phyloP scores from a whole-genome alignment of 2,113 vertebrate species.

The Poeciliopsis occidentalis region DNA sequence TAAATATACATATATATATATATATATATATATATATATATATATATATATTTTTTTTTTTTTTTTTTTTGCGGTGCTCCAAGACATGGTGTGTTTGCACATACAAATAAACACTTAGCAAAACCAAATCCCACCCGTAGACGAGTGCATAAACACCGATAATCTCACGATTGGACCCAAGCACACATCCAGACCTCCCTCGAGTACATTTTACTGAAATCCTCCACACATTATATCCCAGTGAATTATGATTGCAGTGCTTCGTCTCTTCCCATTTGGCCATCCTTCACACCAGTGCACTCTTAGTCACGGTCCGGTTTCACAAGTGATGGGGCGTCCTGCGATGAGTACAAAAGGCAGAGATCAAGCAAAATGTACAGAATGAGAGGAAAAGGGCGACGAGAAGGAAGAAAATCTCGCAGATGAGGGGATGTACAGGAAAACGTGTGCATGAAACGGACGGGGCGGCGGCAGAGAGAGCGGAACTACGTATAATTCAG shows the following conservation, averaged over 20 bases:
- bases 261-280: constrained; percentile 50
- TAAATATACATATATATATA: too few species aligned
- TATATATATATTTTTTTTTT: too few species aligned
- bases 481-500: constrained; percentile 43
- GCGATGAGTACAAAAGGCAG: neutral
- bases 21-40: too few species aligned
- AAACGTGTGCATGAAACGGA: constrained; percentile 20
- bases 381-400: constrained; percentile 13
- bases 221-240: constrained; percentile 41
- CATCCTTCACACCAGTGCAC: constrained; percentile 52
- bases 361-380: constrained; percentile 17
- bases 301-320: constrained; percentile 50
- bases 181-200: constrained; percentile 18
- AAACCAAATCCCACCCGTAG: neutral
- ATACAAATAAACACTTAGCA: constrained; percentile 10
- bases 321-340: constrained; percentile 11
- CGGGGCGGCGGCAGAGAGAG: constrained; percentile 17
- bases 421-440: constrained; percentile 32
- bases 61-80: neutral
- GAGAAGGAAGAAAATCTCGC: neutral
- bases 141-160: constrained; percentile 9
- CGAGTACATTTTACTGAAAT: constrained; percentile 26
- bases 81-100: neutral
- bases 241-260: constrained; percentile 64
- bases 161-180: constrained; percentile 25